phyloP scores from a whole-genome alignment of 2,888 invertebrate species.

The Camponotus fellah region DNA sequence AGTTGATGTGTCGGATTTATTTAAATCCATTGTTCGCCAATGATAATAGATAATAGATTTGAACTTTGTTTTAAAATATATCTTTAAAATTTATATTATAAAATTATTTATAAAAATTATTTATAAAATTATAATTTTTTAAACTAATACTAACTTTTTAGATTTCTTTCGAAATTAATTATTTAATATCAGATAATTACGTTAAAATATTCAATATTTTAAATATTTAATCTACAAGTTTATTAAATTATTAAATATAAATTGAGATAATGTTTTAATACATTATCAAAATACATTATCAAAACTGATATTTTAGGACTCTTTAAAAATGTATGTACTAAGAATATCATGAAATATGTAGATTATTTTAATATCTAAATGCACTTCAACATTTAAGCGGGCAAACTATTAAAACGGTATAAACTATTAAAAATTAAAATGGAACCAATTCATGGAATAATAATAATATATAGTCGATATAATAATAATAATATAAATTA shows the following conservation, averaged over 20 bases:
- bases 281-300: neutral
- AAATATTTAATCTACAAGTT: neutral
- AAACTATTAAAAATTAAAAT: neutral
- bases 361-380: neutral
- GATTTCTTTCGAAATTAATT: neutral
- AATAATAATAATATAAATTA: neutral
- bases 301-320: neutral
- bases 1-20: neutral
- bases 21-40: constrained; percentile 5
- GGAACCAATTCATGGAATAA: neutral
- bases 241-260: neutral
- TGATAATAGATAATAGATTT: neutral
- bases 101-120: no score
- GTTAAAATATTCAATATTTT: neutral
- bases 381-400: neutral
- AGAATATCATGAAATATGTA: neutral
- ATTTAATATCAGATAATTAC: neutral
- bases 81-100: no score
- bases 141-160: neutral
- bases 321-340: neutral
- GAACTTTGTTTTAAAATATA: neutral
- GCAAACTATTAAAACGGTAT: no score
- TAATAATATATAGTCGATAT: neutral
- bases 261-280: neutral
- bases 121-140: neutral